Evolutionary conservation across 2,113 vertebrate genomes (phyloP).

Genomic region (Rana temporaria): DNA sequence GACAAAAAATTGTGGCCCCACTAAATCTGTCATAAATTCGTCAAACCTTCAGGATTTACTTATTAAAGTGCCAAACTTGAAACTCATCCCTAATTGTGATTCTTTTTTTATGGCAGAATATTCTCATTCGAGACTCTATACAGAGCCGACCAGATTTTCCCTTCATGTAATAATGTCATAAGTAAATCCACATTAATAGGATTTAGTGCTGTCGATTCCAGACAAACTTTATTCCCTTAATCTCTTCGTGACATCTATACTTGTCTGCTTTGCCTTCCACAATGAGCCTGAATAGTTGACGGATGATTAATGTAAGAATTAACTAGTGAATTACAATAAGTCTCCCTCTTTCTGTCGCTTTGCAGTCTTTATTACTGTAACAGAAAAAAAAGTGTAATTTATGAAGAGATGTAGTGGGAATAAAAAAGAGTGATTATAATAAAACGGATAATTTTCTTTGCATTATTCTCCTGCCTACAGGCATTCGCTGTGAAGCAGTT

Average conservation of each 20-base stretch:
- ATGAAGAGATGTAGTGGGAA: not conserved
- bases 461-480: not conserved
- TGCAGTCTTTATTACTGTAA: not conserved
- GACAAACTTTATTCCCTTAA: not conserved
- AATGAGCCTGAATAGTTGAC: not conserved
- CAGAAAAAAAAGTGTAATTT: not conserved
- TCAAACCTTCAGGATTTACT: no score
- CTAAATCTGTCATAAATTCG: no score
- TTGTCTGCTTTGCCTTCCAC: slow-evolving; percentile 9
- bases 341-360: slow-evolving; percentile 10
- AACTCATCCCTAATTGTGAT: no score
- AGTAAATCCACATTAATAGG: not conserved
- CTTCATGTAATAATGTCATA: not conserved
- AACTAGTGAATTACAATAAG: slow-evolving; percentile 10
- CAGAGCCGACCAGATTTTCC: no score
- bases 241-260: not conserved
- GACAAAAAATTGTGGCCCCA: no score
- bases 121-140: no score
- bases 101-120: no score
- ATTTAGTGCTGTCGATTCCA: not conserved
- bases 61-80: no score
- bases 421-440: slow-evolving; percentile 12
- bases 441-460: not conserved
- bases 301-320: slow-evolving; percentile 35
- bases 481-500: not conserved